phyloP scores from a whole-genome alignment of 2,113 vertebrate genomes.

The Felis catus region DNA sequence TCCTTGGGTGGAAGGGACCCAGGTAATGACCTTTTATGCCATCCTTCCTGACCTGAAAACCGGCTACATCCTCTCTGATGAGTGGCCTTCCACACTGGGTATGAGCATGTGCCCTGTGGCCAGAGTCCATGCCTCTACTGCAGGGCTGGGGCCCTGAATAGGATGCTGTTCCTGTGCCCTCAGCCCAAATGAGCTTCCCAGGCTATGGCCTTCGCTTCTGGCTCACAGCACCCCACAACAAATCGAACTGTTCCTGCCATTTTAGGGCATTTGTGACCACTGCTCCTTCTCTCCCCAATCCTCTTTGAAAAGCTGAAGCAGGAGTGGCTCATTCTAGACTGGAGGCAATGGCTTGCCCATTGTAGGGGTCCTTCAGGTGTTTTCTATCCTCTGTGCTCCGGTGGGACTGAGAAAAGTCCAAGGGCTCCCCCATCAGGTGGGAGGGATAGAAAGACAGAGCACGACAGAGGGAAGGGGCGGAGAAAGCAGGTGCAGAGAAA shows the following conservation, averaged over 20 bases:
- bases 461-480: neutral
- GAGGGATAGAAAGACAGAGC: neutral
- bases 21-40: neutral
- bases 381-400: neutral
- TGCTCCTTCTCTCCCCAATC: neutral
- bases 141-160: too few species aligned
- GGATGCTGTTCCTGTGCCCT: neutral
- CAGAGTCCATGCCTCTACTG: neutral
- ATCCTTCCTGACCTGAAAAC: neutral
- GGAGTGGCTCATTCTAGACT: neutral
- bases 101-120: fast-evolving
- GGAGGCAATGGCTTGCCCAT: neutral
- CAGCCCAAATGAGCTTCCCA: neutral
- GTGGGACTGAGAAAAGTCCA: neutral
- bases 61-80: fast-evolving
- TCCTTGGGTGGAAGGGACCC: neutral
- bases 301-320: neutral
- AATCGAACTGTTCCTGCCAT: neutral
- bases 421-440: neutral
- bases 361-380: neutral
- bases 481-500: neutral
- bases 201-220: neutral
- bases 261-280: neutral
- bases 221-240: neutral
- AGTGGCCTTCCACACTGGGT: too few species aligned